Evolutionary conservation across 2,113 vertebrate genomes (phyloP), one percentile per base, ranked within the genome.

Genomic region (Ictalurus punctatus): DNA sequence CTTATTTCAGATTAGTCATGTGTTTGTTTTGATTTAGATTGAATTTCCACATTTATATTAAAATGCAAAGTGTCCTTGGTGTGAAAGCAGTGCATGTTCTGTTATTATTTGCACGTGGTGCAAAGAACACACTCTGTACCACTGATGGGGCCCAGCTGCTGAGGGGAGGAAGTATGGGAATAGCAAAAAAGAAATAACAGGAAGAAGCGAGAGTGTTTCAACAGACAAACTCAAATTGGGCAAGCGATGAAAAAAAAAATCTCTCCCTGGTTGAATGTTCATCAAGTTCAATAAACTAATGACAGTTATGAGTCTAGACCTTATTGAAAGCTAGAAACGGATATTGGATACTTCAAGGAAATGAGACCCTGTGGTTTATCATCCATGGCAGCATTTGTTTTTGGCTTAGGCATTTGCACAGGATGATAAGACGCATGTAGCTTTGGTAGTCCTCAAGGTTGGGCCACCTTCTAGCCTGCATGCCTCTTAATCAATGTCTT

Each of bases 401-500:
- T 91, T 85, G 87, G 88, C 80, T 88, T 83, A 88, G 90, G 88
- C 89, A 85, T 90, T 82, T 89, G 89, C 87, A 58, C 90, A 89
- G 86, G 76, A 87, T 86, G 89, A 88, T 91, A 90, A 91, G 88
- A 88, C 88, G 91, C 88, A 91, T 91, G 92, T 92, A 91, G 90
- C 90, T 96, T 96, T 96, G 97, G 95, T 92, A 91, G 95, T 95
- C 91, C 94, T 95, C 96, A 97, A 96, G 96, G 95, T 96, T 95
- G 95, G 96, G 96, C 96, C 95, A 96, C 95, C 95, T 89, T 96
- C 95, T 94, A 96, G 96, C 97, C 96, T 97, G 98, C 98, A 98
- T 99, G 98, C 98, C 96, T 97, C 98, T 99, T 99, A 99, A 98
- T 98, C 97, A 99, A 98, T 99, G 97, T 99, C 97, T 99, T 97